These are phyloP conservation scores for Mechanitis messenoides DNA, from an alignment of 2,888 invertebrate species.

Conservation along the genomic window DNA sequence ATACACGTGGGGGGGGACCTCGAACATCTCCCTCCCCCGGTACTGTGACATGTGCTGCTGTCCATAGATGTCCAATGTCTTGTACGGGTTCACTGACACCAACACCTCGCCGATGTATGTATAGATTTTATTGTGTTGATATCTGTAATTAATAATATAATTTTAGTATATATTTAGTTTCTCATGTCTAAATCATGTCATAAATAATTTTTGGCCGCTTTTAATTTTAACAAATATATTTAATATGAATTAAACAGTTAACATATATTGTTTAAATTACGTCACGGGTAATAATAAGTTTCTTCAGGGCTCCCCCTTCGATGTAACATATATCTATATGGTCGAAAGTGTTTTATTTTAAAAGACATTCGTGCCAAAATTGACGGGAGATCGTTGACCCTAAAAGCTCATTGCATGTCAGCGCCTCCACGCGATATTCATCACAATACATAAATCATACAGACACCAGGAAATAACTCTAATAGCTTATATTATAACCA, in stretches of 20 bases:
- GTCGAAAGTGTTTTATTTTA: slow-evolving; percentile 10
- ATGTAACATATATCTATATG: neutral
- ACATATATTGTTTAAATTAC: too few species aligned
- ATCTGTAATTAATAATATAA: slow-evolving; percentile 76
- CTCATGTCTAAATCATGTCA: too few species aligned
- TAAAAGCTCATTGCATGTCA: slow-evolving; percentile 24
- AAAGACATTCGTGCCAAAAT: slow-evolving; percentile 33
- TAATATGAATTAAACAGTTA: neutral
- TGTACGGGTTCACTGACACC: slow-evolving; percentile 98
- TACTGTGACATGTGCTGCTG: slow-evolving; percentile 91
- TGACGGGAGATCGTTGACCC: slow-evolving; percentile 28
- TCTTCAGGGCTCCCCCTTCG: too few species aligned
- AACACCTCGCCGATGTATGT: slow-evolving; percentile 99
- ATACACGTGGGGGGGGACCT: slow-evolving; percentile 97
- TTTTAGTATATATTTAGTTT: neutral
- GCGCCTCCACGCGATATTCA: slow-evolving; percentile 16
- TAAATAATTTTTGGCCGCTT: too few species aligned
- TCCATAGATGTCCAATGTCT: slow-evolving; percentile 93
- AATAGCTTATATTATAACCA: slow-evolving; percentile 1
- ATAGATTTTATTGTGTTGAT: slow-evolving; percentile 93
- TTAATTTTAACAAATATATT: neutral
- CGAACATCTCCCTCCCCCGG: slow-evolving; percentile 94
- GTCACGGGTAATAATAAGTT: too few species aligned
- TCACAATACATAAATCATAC: slow-evolving; percentile 19
- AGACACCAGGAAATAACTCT: slow-evolving; percentile 11